Base-by-base conservation (phyloP, 2,888 invertebrate species). In the Muschampia plurimacula region DNA sequence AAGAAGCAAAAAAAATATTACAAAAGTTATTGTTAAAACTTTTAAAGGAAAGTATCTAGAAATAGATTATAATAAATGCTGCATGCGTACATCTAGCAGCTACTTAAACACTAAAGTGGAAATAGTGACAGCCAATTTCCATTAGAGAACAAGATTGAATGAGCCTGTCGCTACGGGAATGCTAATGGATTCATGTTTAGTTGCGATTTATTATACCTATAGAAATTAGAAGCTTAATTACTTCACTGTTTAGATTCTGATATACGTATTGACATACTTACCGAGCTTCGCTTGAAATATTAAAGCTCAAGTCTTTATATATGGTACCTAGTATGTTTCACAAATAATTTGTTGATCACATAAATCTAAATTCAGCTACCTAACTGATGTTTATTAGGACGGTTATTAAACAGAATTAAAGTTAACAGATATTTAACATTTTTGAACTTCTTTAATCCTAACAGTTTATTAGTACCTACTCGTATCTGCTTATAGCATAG, bases 61-160 rank as follows among this genome's bases (percentile, higher is more conserved):
- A 69, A 39, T 49, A 39, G 62, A 69, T 28, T 28, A 13, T 39
- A 69, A 52, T 62, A 52, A 62, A 69, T 67, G 44, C 49, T 41
- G 62, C 15, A 60, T 60, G 46, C 68, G 49, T 52, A 67, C 60
- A 15, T 15, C 46, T 22, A 36, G 52, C 44, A 36, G 59, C 72
- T 62, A 67, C 52, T 72, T 62, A 6, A 60, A 67, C 57, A 62
- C 60, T 72, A 62, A 67, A 62, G 52, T 49, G 65, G 52, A 41
- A 36, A 62, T 12, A 52, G 72, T 67, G 72, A 72, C 72, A 72
- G 62, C 39, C 44, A 67, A 67, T 72, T 72, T 66, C 67, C 72
- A 72, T 72, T 72, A 72, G 41, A n/a, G 72, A 62, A 55, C 67
- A 32, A 72, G 72, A 72, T 72, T 67, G 67, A 67, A 67, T 55